Evolutionary conservation across 2,797 vertebrate species (phyloP).

Genomic region (Craterocephalus amniculus): DNA sequence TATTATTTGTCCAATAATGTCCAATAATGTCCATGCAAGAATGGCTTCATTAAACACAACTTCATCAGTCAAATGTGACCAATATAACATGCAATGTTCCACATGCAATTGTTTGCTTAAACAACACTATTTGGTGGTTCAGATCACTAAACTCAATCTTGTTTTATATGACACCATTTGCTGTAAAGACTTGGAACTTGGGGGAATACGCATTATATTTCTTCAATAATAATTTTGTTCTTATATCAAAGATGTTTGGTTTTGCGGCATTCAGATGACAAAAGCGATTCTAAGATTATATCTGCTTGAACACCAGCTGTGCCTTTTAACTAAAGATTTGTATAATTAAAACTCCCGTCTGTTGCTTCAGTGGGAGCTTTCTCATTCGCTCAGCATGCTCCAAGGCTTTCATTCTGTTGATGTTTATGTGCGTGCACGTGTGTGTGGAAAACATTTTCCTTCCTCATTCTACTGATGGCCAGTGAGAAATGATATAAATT

Average conservation of each 20-base stretch:
- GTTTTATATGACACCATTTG: too few relatives aligned
- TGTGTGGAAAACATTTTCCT: background rate
- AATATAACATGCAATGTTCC: too few relatives aligned
- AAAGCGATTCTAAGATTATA: background rate
- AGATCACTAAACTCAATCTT: too few relatives aligned
- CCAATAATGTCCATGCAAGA: too few relatives aligned
- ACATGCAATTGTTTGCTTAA: too few relatives aligned
- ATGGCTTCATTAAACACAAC: too few relatives aligned
- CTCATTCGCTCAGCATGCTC: conserved; percentile 11
- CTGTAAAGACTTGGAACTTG: background rate
- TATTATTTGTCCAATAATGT: too few relatives aligned
- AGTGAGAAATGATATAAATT: conserved; percentile 23
- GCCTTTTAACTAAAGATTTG: conserved; percentile 28
- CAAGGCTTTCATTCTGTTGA: conserved; percentile 24
- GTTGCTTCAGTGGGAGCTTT: conserved; percentile 13
- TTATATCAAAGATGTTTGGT: background rate
- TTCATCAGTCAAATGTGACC: too few relatives aligned
- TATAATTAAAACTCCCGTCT: conserved; percentile 45
- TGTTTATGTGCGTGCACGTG: background rate
- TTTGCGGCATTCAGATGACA: background rate
- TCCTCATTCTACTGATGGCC: conserved; percentile 57
- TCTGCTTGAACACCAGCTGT: conserved; percentile 26
- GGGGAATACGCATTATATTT: background rate
- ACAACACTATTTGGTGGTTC: too few relatives aligned
- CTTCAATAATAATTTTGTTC: conserved; percentile 1